Evolutionary conservation across 2,113 vertebrate species (phyloP).

Genomic region (Hippocampus guttulatus): DNA sequence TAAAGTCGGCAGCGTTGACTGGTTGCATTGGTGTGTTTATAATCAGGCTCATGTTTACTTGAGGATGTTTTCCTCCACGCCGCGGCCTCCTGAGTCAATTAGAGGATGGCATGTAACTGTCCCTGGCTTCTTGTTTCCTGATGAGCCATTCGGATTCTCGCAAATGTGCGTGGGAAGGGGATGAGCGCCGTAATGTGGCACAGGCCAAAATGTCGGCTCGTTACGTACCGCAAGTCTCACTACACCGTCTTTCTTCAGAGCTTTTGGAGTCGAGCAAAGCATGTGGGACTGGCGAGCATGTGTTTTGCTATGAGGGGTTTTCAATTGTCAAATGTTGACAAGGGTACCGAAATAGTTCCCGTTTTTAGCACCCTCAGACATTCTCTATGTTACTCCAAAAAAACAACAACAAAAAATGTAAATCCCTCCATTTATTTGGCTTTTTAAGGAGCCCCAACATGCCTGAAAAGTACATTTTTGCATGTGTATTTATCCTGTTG

Average conservation of each 20-base stretch:
- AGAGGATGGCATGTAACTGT: constrained; percentile 55
- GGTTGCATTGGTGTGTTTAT: not conserved
- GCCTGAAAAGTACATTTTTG: not conserved
- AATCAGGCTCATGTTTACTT: constrained; percentile 47
- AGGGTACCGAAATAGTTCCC: not conserved
- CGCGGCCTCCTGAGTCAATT: constrained; percentile 51
- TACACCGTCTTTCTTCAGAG: constrained; percentile 43
- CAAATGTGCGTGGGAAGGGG: not conserved
- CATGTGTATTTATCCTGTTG: not conserved
- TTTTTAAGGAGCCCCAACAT: no score
- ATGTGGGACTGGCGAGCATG: constrained; percentile 37
- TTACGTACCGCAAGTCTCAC: constrained; percentile 20
- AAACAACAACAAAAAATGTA: not conserved
- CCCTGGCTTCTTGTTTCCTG: constrained; percentile 16
- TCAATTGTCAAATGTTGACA: not conserved
- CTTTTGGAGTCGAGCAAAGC: constrained; percentile 34
- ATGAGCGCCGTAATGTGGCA: not conserved
- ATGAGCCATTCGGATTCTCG: constrained; percentile 31
- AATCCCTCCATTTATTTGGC: no score
- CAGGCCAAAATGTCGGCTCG: not conserved
- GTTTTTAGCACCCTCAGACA: not conserved
- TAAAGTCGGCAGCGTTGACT: not conserved
- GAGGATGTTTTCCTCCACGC: constrained; percentile 49
- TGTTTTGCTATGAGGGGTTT: not conserved
- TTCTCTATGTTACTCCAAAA: not conserved